Evolutionary conservation across 2,888 invertebrate genomes (phyloP), one percentile per base, ranked within the genome.

Genomic region (Rhagonycha fulva): DNA sequence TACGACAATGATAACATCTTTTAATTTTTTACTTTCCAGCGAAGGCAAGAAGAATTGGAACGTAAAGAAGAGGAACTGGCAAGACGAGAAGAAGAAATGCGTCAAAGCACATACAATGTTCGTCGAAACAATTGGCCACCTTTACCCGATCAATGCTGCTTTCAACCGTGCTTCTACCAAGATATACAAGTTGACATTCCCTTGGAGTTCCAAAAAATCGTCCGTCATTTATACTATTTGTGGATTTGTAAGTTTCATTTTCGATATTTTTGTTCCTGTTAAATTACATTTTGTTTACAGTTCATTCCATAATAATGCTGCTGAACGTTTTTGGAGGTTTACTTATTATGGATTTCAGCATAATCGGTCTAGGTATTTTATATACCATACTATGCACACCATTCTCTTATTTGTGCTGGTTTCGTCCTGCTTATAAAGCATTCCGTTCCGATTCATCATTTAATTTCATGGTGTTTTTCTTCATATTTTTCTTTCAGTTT

Each of bases 401-500:
- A 23, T 96, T 98, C 89, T 98, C 99, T 72, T 99, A 98, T 88
- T 89, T 99, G 60, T 99, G 99, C 89, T 99, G 99, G 99, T 99
- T 97, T 90, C 92, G 99, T 87, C 99, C 99, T 67, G 95, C 98
- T 78, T 99, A 99, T 90, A 99, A 99, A 90, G 99, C 99, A 80
- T 99, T 99, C 91, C 94, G 98, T 86, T 97, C 95, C 86, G 99
- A 99, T 89, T 98, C 98, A 83, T 99, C 99, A 3, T 98, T 99
- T 91, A 99, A 98, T 89, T 99, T 99, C 87, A 99, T 99, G 96
- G 96, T 98, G 72, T 99, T 98, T 90, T 99, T 99, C 92, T 98
- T 99, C 88, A 95, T 99, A 84, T 98, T 98, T 90, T 95, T 98
- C 90, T 95, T 98, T 89, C 98, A 98, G 93, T 94, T 95, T 85